Base-by-base conservation (phyloP, 2,888 invertebrate genomes). In the Drosophila tanythrix region DNA sequence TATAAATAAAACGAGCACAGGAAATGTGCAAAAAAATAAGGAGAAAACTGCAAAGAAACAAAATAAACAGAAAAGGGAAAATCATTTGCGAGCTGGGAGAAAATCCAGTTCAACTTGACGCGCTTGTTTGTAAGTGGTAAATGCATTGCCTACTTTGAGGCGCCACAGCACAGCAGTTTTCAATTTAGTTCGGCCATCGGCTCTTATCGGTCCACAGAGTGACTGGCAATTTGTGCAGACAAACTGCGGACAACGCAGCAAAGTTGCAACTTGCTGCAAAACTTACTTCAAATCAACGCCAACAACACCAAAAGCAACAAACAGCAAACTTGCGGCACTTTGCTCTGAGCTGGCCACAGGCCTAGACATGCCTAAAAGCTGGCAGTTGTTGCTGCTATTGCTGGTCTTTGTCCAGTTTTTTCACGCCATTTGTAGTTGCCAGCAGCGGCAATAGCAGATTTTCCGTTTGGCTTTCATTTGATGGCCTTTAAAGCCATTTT, bases 401-500 rank as follows among this genome's bases (percentile, higher is more conserved):
- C 1, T 52, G 35, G 15, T 11, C 48, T 27, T 11, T 55, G 27
- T 27, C 5, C 35, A 58, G 50, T 46, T 70, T 53, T 60, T 70
- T 27, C 53, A 70, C 35, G 52, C 60, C 70, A 71, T 84, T 82
- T 70, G 60, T 61, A 59, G 70, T 57, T 68, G 71, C 64, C 58
- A 55, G n/a, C 60, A 40, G 48, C 62, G 25, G 76, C 71, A 65
- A 66, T 64, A 56, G 62, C 74, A 74, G 83, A 81, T 77, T 79
- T 76, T 70, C 76, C 57, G 78, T 80, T 84, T 76, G 74, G 76
- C 82, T 76, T 74, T 73, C 68, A 80, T 88, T 87, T 88, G 88
- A 87, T 87, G 77, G 83, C 78, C 78, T 81, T 88, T 88, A 89
- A 88, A 88, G 90, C 68, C 74, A 88, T 85, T 89, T 86, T 65